These are phyloP conservation scores for Cynopterus brachyotis DNA, from an alignment of 2,113 vertebrate species.

Conservation along the genomic window DNA sequence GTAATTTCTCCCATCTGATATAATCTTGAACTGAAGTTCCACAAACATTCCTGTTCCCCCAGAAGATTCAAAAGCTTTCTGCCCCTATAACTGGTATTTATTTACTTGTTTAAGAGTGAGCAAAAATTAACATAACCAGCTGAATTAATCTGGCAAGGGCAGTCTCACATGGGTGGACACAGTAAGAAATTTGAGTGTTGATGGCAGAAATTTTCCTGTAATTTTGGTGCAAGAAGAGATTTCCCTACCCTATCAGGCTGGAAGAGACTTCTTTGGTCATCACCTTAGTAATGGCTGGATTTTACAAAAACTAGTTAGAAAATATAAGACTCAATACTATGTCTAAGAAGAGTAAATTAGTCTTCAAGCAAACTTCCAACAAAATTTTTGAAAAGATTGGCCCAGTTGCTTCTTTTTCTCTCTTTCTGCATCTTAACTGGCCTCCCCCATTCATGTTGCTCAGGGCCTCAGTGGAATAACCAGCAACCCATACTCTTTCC, in stretches of 20 bases:
- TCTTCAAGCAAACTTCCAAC: not conserved
- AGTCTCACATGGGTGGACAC: not conserved
- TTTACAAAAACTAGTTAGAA: not conserved
- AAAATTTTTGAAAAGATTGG: not conserved
- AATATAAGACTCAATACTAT: not conserved
- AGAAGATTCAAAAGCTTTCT: not conserved
- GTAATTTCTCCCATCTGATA: not conserved
- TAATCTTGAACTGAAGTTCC: not conserved
- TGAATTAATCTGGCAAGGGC: not conserved
- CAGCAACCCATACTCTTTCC: not conserved
- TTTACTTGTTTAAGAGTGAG: not conserved
- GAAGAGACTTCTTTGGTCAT: not conserved
- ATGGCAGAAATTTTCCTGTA: not conserved
- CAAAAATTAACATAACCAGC: not conserved
- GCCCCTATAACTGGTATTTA: not conserved
- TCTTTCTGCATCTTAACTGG: not conserved
- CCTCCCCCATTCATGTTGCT: not conserved
- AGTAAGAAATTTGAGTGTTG: not conserved
- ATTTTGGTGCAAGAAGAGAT: not conserved
- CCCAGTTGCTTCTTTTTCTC: not conserved
- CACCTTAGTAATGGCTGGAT: not conserved
- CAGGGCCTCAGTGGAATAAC: not conserved
- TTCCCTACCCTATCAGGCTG: not conserved
- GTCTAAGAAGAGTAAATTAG: not conserved
- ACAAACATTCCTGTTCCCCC: not conserved